These are phyloP conservation scores for Agrenia bidenticulata DNA, from an alignment of 2,888 invertebrate species.

Conservation along the genomic window DNA sequence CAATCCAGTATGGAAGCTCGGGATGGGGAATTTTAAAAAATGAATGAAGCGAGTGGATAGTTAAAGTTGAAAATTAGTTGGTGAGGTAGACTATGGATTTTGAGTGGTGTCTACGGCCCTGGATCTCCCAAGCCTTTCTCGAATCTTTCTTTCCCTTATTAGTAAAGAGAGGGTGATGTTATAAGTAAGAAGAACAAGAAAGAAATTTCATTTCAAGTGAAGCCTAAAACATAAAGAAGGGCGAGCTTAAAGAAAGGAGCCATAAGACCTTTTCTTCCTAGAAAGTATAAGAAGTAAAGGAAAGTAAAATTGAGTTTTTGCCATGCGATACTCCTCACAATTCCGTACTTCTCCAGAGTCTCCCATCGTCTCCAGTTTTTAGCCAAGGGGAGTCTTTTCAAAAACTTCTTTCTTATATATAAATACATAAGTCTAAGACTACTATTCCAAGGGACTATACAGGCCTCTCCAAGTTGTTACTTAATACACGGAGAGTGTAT, in stretches of 20 bases:
- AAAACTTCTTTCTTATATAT: slow-evolving; percentile 32
- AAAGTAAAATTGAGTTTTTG: slow-evolving; percentile 24
- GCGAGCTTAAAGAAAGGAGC: slow-evolving; percentile 14
- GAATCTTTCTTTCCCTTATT: no score
- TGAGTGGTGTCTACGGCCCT: no score
- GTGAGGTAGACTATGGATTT: no score
- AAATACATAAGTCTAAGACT: no score
- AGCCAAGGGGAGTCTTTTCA: slow-evolving; percentile 45
- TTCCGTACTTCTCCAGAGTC: slow-evolving; percentile 7
- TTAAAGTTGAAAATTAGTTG: no score
- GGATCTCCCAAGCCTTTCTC: no score
- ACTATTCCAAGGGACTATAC: slow-evolving; percentile 35
- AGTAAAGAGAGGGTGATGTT: no score
- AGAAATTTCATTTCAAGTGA: slow-evolving; percentile 16
- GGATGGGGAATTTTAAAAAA: no score
- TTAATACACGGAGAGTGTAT: no score
- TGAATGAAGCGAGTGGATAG: no score
- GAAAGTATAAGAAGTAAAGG: slow-evolving; percentile 21
- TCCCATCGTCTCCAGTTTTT: slow-evolving; percentile 31
- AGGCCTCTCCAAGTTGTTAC: slow-evolving; percentile 4
- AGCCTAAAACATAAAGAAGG: slow-evolving; percentile 7
- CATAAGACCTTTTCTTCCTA: slow-evolving; percentile 8
- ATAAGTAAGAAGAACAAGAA: slow-evolving; percentile 2
- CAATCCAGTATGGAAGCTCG: no score
- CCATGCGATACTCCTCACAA: slow-evolving; percentile 1